These are phyloP conservation scores for Polietes domitor DNA, from an alignment of 2,888 invertebrate genomes.

Conservation along the genomic window DNA sequence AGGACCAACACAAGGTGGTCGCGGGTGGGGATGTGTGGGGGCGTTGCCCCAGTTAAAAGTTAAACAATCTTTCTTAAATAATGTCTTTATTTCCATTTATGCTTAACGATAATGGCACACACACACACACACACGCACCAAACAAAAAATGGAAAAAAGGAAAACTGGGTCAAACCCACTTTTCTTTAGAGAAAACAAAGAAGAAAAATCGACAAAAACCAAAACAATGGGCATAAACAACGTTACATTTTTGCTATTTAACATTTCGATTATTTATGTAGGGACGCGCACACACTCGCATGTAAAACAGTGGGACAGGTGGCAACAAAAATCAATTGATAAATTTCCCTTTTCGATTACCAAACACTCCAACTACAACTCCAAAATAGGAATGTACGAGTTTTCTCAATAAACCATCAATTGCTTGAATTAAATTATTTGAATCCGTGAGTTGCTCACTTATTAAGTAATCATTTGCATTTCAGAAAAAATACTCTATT, in stretches of 20 bases:
- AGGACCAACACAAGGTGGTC: too few species aligned
- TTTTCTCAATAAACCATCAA: too few species aligned
- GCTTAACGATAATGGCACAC: constrained; percentile 37
- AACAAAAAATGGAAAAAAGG: constrained; percentile 33
- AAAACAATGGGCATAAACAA: background rate
- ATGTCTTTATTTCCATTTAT: constrained; percentile 37
- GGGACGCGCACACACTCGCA: background rate
- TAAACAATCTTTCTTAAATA: constrained; percentile 27
- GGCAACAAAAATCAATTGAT: too few species aligned
- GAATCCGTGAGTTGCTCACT: too few species aligned
- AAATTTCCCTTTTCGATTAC: too few species aligned
- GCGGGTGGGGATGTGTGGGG: background rate
- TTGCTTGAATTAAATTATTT: too few species aligned
- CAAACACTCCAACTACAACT: too few species aligned
- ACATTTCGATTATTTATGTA: constrained; percentile 8
- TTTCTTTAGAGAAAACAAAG: background rate
- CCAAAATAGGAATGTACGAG: too few species aligned
- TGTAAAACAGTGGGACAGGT: background rate
- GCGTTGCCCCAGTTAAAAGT: constrained; percentile 12
- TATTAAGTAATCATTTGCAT: too few species aligned
- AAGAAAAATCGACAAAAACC: background rate
- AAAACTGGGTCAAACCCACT: constrained; percentile 38
- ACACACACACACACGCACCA: constrained; percentile 7
- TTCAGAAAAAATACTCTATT: too few species aligned
- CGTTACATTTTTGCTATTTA: constrained; percentile 6